Conservation (phyloP, 2,113 vertebrate genomes). For the Ammodytes marinus region DNA sequence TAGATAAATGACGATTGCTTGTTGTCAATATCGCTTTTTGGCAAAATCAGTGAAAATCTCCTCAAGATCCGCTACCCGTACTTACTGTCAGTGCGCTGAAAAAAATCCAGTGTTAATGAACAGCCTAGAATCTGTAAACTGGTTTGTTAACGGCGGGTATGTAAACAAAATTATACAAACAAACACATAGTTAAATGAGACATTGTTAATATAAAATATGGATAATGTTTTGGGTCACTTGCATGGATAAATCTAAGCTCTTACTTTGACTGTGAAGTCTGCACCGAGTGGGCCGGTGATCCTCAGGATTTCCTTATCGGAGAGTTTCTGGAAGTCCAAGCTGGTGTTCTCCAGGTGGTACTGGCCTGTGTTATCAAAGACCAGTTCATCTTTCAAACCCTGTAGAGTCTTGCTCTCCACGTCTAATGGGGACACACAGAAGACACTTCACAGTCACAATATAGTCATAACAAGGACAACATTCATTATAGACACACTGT, state of each 20-base stretch:
- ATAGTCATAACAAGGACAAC: background rate
- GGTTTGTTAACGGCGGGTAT: background rate
- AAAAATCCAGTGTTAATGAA: too few species aligned
- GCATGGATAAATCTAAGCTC: slow-evolving; percentile 16
- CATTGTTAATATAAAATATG: background rate
- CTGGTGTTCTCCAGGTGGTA: slow-evolving; percentile 93
- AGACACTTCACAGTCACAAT: background rate
- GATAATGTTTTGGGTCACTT: background rate
- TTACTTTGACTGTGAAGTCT: slow-evolving; percentile 96
- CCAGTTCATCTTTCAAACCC: slow-evolving; percentile 89
- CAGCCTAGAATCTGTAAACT: too few species aligned
- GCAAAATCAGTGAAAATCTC: too few species aligned
- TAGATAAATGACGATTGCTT: too few species aligned
- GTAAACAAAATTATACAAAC: background rate
- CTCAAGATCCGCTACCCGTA: too few species aligned
- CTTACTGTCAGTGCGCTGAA: too few species aligned
- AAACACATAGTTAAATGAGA: background rate
- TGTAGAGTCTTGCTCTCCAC: slow-evolving; percentile 95
- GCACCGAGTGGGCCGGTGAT: slow-evolving; percentile 92
- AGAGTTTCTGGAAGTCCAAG: slow-evolving; percentile 93
- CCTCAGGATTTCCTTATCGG: slow-evolving; percentile 93
- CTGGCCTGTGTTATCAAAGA: slow-evolving; percentile 86
- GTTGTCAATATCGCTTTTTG: too few species aligned
- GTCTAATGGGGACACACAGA: slow-evolving; percentile 81
- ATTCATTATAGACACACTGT: background rate